A percentile compares a stretch with the other conserved stretches of the same genome.
Evolutionary conservation across 2,888 invertebrate genomes (phyloP).

Genomic region (Eugnorisma glareosa): DNA sequence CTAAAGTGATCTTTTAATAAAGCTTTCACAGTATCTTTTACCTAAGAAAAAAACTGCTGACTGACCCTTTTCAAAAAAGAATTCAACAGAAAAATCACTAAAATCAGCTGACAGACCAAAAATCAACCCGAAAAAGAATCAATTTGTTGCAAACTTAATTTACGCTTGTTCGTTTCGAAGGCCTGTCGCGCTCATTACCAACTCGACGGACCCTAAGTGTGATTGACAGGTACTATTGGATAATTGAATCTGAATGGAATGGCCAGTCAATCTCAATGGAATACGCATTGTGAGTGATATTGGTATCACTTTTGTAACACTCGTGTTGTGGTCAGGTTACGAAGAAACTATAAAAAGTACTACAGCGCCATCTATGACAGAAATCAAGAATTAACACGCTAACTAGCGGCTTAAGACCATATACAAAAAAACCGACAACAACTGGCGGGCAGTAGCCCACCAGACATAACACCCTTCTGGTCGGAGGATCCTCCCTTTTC

Average conservation of each 20-base stretch:
- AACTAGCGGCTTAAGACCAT: not conserved
- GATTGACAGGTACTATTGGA: constrained; percentile 64
- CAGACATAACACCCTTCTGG: not conserved
- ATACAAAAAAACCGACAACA: not conserved
- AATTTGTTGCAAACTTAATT: constrained; percentile 56
- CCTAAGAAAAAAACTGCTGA: constrained; percentile 13
- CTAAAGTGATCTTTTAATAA: not conserved
- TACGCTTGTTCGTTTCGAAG: constrained; percentile 38
- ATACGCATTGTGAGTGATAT: constrained; percentile 29
- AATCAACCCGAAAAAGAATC: constrained; percentile 8
- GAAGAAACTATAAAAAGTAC: not conserved
- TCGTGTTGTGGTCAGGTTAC: not conserved
- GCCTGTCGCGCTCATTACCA: constrained; percentile 56
- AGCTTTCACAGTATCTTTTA: not conserved
- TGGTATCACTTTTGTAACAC: constrained; percentile 32
- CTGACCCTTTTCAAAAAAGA: not conserved
- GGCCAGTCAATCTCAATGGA: constrained; percentile 65
- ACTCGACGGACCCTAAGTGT: constrained; percentile 46
- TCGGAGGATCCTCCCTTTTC: too few relatives aligned
- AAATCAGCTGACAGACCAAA: constrained; percentile 4
- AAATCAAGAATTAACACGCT: not conserved
- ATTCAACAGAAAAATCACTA: not conserved
- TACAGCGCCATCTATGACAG: not conserved
- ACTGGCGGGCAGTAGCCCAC: not conserved
- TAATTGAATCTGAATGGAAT: constrained; percentile 58